Evolutionary conservation across 2,797 vertebrate genomes (phyloP).

Genomic region (Natrix natrix): DNA sequence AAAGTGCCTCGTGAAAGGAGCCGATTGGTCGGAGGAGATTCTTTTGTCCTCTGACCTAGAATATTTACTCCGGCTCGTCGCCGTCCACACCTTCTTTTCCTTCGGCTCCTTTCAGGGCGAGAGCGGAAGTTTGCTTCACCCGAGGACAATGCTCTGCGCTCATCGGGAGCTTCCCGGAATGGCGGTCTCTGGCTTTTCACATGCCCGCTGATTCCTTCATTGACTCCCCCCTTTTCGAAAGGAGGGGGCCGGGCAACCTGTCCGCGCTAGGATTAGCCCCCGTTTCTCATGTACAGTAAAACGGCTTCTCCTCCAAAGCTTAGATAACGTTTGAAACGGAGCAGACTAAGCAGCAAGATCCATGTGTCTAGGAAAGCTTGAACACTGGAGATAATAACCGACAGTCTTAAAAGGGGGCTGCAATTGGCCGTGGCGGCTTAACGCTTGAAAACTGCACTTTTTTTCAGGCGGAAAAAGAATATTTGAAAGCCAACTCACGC

Average conservation of each 20-base stretch:
- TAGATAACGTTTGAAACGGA: neutral
- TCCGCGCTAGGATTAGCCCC: neutral
- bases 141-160: neutral
- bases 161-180: neutral
- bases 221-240: too few species aligned
- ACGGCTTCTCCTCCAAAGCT: too few species aligned
- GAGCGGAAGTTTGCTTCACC: rapidly evolving
- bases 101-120: neutral
- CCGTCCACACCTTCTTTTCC: neutral
- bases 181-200: neutral
- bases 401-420: neutral
- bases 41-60: conserved; percentile 46
- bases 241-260: neutral
- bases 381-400: too few species aligned
- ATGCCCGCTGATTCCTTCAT: neutral
- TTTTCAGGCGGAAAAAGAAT: neutral
- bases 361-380: neutral
- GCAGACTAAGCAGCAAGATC: neutral
- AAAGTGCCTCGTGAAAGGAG: neutral
- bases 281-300: neutral
- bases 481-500: too few species aligned
- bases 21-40: conserved; percentile 46
- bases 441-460: too few species aligned
- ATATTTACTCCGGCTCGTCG: neutral
- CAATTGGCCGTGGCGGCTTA: neutral